Base-by-base conservation (phyloP, 1,140 invertebrate species). In the Lepidurus arcticus region DNA sequence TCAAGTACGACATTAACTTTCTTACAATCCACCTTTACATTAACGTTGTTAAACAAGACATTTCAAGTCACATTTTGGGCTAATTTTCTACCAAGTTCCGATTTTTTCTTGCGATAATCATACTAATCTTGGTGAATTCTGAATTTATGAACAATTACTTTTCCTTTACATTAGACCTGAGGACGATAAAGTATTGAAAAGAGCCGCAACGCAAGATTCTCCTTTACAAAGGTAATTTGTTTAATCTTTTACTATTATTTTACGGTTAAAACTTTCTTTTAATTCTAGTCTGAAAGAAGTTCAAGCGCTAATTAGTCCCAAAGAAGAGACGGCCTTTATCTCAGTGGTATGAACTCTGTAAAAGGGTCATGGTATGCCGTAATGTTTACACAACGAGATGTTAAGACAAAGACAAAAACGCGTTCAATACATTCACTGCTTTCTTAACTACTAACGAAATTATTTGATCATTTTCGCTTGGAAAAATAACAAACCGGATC, bases 311-410 rank as follows among this genome's bases (percentile, higher is more conserved):
- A 65, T 65, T 65, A 65, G 16, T 65, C 53, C 53, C 13, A 65
- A 65, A 65, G 53, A 65, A 21, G 53, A 65, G 53, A 21, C 53
- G 21, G 53, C 53, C 1, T 65, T 65, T 7, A 65, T 65, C 53
- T 65, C 53, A 65, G 53, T 65, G 53, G 53, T 65, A 65, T 65
- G 53, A 65, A 21, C 53, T 21, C 21, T 65, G 16, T 65, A n/a
- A 13, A 9, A n/a, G 21, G 21, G 16, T 11, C 45, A 47, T 11
- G 10, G 21, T 8, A 65, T 65, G 53, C 21, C 53, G 21, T 65
- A 21, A 21, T 65, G 21, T 65, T 65, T n/a, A 65, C 21, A n/a
- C 21, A 7, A 6, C 13, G 45, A n/a, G 34, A 34, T 3, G 34
- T 34, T 34, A 34, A 34, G 34, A 34, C 34, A 34, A 34, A 3